Base-by-base conservation (phyloP, 2,888 invertebrate genomes). In the Aphidoletes aphidimyza region DNA sequence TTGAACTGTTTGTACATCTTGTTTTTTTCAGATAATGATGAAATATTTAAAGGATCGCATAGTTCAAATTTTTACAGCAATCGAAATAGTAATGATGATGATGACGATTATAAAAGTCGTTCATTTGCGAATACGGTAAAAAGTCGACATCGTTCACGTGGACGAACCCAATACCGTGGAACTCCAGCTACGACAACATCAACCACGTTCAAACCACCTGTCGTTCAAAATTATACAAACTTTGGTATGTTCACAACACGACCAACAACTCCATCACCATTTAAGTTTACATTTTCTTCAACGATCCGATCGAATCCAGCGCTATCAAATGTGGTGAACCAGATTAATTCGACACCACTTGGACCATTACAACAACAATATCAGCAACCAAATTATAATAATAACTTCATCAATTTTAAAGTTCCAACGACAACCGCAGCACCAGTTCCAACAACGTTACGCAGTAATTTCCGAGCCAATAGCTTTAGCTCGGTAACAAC, bases 1-100 rank as follows among this genome's bases (percentile, higher is more conserved):
- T 42, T 19, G 14, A 42, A 42, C 17, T 39, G 8, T 22, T n/a
- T 22, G 22, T n/a, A n/a, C 6, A n/a, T n/a, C n/a, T n/a, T n/a
- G n/a, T 36, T 78, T n/a, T 47, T 49, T 81, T 81, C 22, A 84
- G 84, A 84, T 30, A 86, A 90, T 88, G 92, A 92, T 85, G 94
- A 94, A 87, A 91, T 92, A 85, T 93, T 94, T 85, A 93, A 93
- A 87, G 93, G 93, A 78, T 94, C 94, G 36, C 94, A 94, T 88
- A 94, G 94, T 85, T 94, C 94, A 0, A 94, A 95, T 89, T 95
- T 94, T 91, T 95, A 94, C 89, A 93, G 94, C 87, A 93, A 92
- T 87, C 90, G 91, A 84, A 91, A 91, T 59, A 92, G 93, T 9
- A 92, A 92, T 86, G 92, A 93, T 88, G 90, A 90, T 84, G 91